Evolutionary conservation across 1,140 invertebrate genomes (phyloP), one percentile per base, ranked within the genome.

Genomic region (Lerema accius): DNA sequence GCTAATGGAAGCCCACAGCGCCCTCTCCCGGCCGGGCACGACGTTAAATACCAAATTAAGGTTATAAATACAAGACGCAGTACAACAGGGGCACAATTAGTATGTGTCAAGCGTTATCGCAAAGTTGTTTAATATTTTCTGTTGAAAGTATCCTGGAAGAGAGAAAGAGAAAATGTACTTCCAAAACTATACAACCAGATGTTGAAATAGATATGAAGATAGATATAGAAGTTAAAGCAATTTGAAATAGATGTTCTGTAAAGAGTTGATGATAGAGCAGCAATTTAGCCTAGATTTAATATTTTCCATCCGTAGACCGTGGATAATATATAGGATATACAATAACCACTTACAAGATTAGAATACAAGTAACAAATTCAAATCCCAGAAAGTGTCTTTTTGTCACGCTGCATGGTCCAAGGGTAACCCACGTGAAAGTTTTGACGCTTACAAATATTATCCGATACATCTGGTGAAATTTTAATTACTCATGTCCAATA

Each of bases 1-100:
- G 59, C 60, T 76, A 72, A 76, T 72, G 73, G 67, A 67, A 56
- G 58, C 39, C 3, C 13, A 53, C 28, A 4, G 28, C 28, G 37
- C 61, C 26, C 56, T 13, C 60, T 51, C 53, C 23, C 61, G 61
- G 43, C 51, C 40, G 62, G 37, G 32, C 42, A 53, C 46, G 43
- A 56, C 32, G 59, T 23, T 42, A 19, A 51, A 51, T 51, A 37
- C 19, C 45, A 48, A 48, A 48, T 48, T 48, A 48, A 14, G 45
- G 45, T n/a, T n/a, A 48, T 42, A 42, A 16, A 48, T 48, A 28
- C n/a, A 48, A 4, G 6, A 14, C 16, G 17, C 6, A 26, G 0
- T 2, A 48, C 4, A 7, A 11, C 4, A 28, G 1, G 5, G 23
- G 10, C 16, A 23, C 42, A 19, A 45, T 45, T 45, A 0, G 4